Evolutionary conservation across 1,140 invertebrate genomes (phyloP).

Genomic region (Drosophila serrata): DNA sequence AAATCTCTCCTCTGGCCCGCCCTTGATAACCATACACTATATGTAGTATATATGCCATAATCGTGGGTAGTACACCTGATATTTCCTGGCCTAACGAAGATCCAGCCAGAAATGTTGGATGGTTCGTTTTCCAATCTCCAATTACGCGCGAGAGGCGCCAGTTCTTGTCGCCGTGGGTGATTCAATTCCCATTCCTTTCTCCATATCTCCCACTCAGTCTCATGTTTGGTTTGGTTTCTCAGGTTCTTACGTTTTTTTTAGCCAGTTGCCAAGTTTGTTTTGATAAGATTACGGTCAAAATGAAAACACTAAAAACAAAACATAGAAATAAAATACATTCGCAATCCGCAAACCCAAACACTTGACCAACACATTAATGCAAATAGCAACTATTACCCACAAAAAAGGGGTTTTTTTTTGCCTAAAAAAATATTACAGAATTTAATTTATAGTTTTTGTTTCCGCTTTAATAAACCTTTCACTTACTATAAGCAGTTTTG

Average conservation of each 20-base stretch:
- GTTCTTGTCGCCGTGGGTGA: constrained; percentile 25
- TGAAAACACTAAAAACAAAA: constrained; percentile 9
- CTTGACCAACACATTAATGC: neutral
- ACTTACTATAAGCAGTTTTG: neutral
- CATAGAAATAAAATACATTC: neutral
- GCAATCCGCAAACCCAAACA: neutral
- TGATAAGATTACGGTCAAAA: constrained; percentile 49
- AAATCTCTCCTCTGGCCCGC: constrained; percentile 5
- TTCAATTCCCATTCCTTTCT: constrained; percentile 31
- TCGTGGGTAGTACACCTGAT: constrained; percentile 12
- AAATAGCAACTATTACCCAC: neutral
- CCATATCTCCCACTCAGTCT: constrained; percentile 1
- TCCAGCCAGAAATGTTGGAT: neutral
- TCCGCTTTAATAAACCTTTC: neutral
- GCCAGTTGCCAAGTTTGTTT: constrained; percentile 47
- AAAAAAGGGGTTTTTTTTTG: neutral
- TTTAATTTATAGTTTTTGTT: neutral
- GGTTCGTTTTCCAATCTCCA: constrained; percentile 15
- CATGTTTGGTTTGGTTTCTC: neutral
- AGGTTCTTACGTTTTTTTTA: constrained; percentile 10
- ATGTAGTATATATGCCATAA: constrained; percentile 7
- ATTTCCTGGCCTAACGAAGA: constrained; percentile 11
- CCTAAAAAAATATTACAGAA: neutral
- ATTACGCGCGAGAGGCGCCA: constrained; percentile 30
- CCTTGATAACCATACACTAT: constrained; percentile 13